These are phyloP conservation scores for Macrosiphum euphorbiae DNA, from an alignment of 2,888 invertebrate genomes.

Conservation along the genomic window DNA sequence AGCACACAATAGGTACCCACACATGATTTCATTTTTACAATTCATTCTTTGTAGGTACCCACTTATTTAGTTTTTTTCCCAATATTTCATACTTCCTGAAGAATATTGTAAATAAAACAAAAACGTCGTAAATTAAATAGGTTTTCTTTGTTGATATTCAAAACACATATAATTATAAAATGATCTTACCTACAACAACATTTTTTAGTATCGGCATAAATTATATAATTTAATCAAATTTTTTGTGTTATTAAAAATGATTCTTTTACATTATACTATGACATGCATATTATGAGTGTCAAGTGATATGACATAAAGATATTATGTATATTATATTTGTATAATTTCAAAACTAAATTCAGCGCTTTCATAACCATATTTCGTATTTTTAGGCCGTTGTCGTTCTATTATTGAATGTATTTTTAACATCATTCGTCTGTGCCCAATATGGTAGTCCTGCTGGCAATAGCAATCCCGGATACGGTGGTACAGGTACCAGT, in stretches of 20 bases:
- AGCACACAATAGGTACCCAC: constrained; percentile 39
- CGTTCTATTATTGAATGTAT: background rate
- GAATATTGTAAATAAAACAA: background rate
- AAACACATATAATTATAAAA: background rate
- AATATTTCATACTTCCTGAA: constrained; percentile 45
- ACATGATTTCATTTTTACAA: constrained; percentile 42
- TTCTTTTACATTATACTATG: background rate
- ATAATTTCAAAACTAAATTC: background rate
- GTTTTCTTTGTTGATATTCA: background rate
- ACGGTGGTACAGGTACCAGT: constrained; percentile 40
- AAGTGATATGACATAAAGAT: background rate
- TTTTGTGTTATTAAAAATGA: background rate
- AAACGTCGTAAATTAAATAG: background rate
- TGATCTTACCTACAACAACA: background rate
- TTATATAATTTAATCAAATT: background rate
- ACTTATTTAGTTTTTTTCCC: constrained; percentile 15
- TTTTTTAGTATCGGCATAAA: background rate
- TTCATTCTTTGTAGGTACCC: background rate
- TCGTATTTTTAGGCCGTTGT: background rate
- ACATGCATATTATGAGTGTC: background rate
- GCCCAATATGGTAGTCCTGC: constrained; percentile 54
- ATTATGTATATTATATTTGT: background rate
- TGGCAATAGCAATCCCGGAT: constrained; percentile 47
- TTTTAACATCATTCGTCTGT: constrained; percentile 28
- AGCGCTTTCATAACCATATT: background rate